Evolutionary conservation across 1,140 invertebrate genomes (phyloP).

Genomic region (Bombus confusus): DNA sequence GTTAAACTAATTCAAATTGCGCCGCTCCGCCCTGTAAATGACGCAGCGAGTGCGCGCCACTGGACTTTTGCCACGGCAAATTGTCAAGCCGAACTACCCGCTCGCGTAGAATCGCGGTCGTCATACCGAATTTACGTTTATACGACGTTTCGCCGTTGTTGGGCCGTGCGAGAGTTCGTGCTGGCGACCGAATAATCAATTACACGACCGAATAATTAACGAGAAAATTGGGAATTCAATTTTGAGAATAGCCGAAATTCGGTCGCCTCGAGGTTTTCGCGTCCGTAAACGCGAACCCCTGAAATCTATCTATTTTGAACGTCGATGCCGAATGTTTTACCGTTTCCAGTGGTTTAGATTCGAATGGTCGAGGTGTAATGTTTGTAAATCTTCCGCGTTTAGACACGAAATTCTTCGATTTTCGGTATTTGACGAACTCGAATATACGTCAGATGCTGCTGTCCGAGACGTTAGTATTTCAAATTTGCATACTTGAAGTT

Average conservation of each 20-base stretch:
- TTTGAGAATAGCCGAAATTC: not conserved
- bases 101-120: not conserved
- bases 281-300: no score
- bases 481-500: no score
- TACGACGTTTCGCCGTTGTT: not conserved
- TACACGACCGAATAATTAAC: not conserved
- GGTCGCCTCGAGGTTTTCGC: no score
- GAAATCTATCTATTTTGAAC: not conserved
- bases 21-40: not conserved
- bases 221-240: not conserved
- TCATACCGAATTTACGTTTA: not conserved
- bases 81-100: not conserved
- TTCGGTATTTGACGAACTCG: no score
- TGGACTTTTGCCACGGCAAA: slow-evolving; percentile 2
- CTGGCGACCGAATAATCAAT: not conserved
- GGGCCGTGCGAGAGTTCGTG: not conserved
- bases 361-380: no score
- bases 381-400: no score
- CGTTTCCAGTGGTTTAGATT: no score
- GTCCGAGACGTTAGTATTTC: no score
- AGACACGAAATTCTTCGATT: no score
- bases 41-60: not conserved
- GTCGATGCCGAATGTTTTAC: no score
- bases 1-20: slow-evolving; percentile 32
- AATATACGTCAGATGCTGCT: no score